phyloP scores from a whole-genome alignment of 64 coral and sea anemone species.

The Actinia equina region DNA sequence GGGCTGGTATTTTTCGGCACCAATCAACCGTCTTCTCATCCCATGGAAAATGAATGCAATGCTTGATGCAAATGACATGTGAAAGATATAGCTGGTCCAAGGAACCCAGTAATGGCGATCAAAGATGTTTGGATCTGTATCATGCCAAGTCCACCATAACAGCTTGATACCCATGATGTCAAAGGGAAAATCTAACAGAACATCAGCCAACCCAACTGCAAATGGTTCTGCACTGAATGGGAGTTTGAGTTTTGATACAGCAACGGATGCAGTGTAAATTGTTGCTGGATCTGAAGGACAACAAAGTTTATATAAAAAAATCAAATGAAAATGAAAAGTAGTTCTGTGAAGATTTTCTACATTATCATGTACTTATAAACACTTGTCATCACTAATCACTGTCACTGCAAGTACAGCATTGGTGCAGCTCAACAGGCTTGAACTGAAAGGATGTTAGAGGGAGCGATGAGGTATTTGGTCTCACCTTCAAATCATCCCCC shows the following conservation, averaged over 20 bases:
- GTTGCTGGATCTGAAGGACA: slow-evolving; percentile 5
- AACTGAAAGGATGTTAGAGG: no score
- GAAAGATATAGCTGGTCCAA: slow-evolving; percentile 27
- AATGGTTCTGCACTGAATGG: slow-evolving; percentile 19
- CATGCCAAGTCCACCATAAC: slow-evolving; percentile 23
- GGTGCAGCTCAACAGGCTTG: no score
- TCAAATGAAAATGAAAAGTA: no score
- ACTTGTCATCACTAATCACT: no score
- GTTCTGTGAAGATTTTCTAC: no score
- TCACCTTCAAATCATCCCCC: no score
- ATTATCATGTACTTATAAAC: no score
- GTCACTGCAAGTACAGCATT: no score
- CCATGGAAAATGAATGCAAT: slow-evolving; percentile 33
- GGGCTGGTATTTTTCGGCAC: slow-evolving; percentile 18
- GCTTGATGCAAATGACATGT: slow-evolving; percentile 26
- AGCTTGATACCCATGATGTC: slow-evolving; percentile 31
- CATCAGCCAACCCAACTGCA: slow-evolving; percentile 19
- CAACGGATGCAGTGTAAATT: slow-evolving; percentile 6
- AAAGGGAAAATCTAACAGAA: slow-evolving; percentile 20
- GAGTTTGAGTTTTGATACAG: slow-evolving; percentile 1
- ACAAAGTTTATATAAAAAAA: no score
- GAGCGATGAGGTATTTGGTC: no score
- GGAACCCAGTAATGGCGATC: slow-evolving; percentile 23
- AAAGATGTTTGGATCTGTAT: slow-evolving; percentile 33
- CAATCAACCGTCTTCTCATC: not conserved